Conservation (phyloP, 2,888 invertebrate species). For the Bibio marci region DNA sequence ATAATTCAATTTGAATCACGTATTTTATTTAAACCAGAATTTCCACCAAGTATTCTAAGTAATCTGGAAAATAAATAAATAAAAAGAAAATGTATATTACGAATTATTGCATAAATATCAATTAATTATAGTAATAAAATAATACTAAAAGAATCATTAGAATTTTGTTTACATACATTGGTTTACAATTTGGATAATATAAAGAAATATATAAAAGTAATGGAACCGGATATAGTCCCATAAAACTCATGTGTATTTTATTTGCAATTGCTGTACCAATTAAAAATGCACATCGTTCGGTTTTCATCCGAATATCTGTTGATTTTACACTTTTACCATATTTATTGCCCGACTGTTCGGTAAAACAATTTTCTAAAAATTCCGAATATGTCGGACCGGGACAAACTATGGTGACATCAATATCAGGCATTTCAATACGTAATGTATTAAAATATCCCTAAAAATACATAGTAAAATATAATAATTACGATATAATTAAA, state of each 20-base stretch:
- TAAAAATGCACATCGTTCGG: constrained; percentile 38
- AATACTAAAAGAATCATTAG: too few species aligned
- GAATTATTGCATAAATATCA: too few species aligned
- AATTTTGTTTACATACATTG: constrained; percentile 27
- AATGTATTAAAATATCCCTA: constrained; percentile 59
- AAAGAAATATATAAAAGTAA: constrained; percentile 37
- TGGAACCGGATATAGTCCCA: constrained; percentile 44
- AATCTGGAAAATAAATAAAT: too few species aligned
- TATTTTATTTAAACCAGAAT: too few species aligned
- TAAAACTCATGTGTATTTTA: constrained; percentile 48
- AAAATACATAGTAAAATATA: not conserved
- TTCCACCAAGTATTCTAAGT: too few species aligned
- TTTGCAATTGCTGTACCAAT: constrained; percentile 42
- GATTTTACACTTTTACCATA: constrained; percentile 26
- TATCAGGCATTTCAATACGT: constrained; percentile 34
- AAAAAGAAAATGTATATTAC: too few species aligned
- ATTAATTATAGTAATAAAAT: too few species aligned
- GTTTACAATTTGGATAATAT: constrained; percentile 36
- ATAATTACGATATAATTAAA: too few species aligned
- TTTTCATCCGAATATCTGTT: constrained; percentile 34
- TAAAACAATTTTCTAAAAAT: constrained; percentile 49
- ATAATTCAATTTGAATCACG: too few species aligned
- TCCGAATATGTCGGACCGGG: constrained; percentile 63
- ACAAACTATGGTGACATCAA: constrained; percentile 50
- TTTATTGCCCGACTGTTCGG: constrained; percentile 38